phyloP scores from a whole-genome alignment of 35 echinoderm and acorn worm species.

The Diadema setosum region DNA sequence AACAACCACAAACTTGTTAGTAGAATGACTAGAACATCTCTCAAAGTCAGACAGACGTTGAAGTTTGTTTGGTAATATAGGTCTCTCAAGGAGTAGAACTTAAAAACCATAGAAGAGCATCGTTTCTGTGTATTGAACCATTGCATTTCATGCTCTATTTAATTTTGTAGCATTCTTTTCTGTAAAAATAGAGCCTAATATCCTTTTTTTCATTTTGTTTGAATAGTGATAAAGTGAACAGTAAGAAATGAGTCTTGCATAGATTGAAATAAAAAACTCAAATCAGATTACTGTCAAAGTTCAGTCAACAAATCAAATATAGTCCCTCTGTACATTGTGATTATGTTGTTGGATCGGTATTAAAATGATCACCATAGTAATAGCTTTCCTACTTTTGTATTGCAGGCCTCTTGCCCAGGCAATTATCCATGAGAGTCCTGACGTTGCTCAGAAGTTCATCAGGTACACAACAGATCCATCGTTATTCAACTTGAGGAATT shows the following conservation, averaged over 20 bases:
- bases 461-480: background rate
- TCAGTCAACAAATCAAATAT: background rate
- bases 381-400: background rate
- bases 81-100: too few relatives aligned
- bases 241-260: background rate
- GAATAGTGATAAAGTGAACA: too few relatives aligned
- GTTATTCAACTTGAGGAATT: constrained; percentile 44
- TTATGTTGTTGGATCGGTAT: background rate
- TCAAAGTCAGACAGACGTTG: too few relatives aligned
- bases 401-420: constrained; percentile 59
- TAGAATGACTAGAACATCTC: too few relatives aligned
- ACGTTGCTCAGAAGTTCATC: constrained; percentile 55
- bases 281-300: background rate
- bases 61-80: too few relatives aligned
- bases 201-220: too few relatives aligned
- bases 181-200: too few relatives aligned
- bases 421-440: constrained; percentile 51
- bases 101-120: too few relatives aligned
- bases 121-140: too few relatives aligned
- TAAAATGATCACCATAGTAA: background rate
- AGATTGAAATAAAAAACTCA: background rate
- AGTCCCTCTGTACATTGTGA: background rate
- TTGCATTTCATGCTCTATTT: too few relatives aligned
- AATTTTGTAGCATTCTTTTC: too few relatives aligned
- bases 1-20: too few relatives aligned